These are phyloP conservation scores for Spialia ferax DNA, from an alignment of 2,888 invertebrate genomes.

Conservation along the genomic window DNA sequence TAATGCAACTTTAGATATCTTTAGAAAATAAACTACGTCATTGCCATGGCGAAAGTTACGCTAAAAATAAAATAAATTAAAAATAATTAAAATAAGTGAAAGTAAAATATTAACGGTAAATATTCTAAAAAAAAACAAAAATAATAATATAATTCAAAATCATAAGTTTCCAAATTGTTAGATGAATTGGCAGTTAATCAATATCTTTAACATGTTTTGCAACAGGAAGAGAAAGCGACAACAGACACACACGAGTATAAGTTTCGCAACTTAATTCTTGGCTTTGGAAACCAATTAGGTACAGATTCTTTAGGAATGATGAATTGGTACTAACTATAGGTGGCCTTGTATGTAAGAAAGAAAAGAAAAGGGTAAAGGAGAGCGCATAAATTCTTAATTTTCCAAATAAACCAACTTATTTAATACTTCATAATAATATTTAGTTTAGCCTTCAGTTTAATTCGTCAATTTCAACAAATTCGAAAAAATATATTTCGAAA, in stretches of 20 bases:
- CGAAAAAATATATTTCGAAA: background rate
- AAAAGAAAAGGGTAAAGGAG: too few species aligned
- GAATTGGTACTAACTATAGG: background rate
- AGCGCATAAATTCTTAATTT: too few species aligned
- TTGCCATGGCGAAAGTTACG: slow-evolving; percentile 13
- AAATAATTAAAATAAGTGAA: too few species aligned
- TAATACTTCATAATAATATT: too few species aligned
- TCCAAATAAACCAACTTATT: too few species aligned
- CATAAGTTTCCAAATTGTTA: background rate
- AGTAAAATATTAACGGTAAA: background rate
- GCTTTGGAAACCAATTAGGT: slow-evolving; percentile 17
- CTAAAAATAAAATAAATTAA: too few species aligned
- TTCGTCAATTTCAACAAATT: too few species aligned
- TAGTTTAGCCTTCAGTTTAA: too few species aligned
- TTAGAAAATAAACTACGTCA: slow-evolving; percentile 32
- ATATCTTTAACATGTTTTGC: background rate
- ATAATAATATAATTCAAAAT: too few species aligned
- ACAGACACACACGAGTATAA: background rate
- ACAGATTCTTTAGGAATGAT: slow-evolving; percentile 19
- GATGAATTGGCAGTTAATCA: slow-evolving; percentile 18
- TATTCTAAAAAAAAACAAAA: background rate
- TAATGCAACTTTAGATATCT: slow-evolving; percentile 47
- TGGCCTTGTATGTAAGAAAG: too few species aligned
- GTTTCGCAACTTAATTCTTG: slow-evolving; percentile 11
- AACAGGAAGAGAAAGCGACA: slow-evolving; percentile 24